Evolutionary conservation across 2,888 invertebrate genomes (phyloP).

Genomic region (Perithous albicinctus): DNA sequence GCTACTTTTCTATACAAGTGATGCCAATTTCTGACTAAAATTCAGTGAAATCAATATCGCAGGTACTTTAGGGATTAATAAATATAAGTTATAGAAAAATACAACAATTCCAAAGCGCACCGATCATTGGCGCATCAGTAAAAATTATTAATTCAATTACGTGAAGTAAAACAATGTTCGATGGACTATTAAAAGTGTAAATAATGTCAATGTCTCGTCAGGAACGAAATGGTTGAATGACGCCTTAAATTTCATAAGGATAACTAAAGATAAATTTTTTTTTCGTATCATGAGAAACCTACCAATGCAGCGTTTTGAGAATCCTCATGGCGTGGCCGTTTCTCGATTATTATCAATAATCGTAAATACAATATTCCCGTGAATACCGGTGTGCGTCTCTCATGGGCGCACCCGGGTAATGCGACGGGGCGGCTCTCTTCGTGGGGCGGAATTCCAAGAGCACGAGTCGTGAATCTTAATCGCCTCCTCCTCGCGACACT

Average conservation of each 20-base stretch:
- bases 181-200: not conserved
- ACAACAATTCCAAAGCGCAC: not conserved
- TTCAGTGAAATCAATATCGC: no score
- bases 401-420: constrained; percentile 67
- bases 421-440: constrained; percentile 52
- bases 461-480: constrained; percentile 74
- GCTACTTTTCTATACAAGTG: no score
- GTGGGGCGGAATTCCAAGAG: constrained; percentile 32
- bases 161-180: not conserved
- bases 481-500: constrained; percentile 60
- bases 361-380: constrained; percentile 54
- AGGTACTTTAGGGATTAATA: not conserved
- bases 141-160: not conserved
- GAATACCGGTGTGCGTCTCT: constrained; percentile 66
- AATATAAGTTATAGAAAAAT: not conserved
- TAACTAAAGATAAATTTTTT: not conserved
- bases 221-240: not conserved
- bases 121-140: not conserved
- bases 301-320: constrained; percentile 84
- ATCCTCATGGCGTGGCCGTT: constrained; percentile 83
- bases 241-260: not conserved
- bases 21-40: no score
- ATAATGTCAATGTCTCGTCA: not conserved
- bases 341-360: constrained; percentile 60
- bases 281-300: constrained; percentile 70